Conservation (phyloP, 2,888 invertebrate genomes). For the Lottia gigantea region DNA sequence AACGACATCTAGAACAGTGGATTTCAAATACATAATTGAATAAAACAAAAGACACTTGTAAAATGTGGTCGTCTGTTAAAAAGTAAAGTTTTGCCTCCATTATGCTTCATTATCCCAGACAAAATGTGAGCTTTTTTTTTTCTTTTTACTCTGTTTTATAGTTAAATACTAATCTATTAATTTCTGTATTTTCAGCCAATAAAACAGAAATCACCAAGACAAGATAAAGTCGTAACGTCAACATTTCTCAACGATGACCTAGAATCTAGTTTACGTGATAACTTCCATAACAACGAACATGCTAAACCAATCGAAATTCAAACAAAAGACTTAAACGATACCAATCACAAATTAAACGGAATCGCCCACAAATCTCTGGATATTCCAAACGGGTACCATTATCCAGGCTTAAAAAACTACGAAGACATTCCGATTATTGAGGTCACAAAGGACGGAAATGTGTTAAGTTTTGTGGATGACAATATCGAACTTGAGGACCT, state of each 20-base stretch:
- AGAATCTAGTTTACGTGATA: constrained; percentile 17
- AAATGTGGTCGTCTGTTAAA: too few species aligned
- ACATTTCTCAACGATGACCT: constrained; percentile 26
- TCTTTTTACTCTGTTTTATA: too few species aligned
- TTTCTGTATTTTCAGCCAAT: neutral
- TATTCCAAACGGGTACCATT: neutral
- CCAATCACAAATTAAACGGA: neutral
- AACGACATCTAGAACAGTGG: too few species aligned
- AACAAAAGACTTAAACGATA: constrained; percentile 24
- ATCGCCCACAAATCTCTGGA: neutral
- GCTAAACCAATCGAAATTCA: constrained; percentile 42
- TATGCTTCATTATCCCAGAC: too few species aligned
- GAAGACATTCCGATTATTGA: constrained; percentile 8
- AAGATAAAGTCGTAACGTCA: constrained; percentile 28
- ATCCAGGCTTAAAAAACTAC: constrained; percentile 9
- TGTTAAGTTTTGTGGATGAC: neutral
- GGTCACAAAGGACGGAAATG: neutral
- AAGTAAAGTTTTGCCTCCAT: too few species aligned
- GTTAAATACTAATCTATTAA: too few species aligned
- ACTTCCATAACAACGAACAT: constrained; percentile 32
- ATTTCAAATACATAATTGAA: too few species aligned
- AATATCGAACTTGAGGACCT: constrained; percentile 7
- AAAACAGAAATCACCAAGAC: constrained; percentile 16
- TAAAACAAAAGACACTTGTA: too few species aligned
- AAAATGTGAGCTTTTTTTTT: too few species aligned